Conservation (phyloP, 2,888 invertebrate genomes). For the Sarcophaga caerulescens region DNA sequence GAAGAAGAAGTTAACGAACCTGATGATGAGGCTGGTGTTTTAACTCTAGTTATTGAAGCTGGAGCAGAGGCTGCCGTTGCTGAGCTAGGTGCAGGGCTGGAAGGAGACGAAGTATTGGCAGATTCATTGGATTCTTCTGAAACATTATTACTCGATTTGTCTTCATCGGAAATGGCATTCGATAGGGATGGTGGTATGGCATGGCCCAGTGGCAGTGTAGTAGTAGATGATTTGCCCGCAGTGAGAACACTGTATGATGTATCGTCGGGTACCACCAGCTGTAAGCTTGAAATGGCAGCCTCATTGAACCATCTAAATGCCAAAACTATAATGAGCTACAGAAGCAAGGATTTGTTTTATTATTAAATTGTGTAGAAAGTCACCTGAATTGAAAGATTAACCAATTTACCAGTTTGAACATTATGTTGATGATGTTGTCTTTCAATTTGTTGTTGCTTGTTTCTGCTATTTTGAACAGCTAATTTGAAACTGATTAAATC, state of each 20-base stretch:
- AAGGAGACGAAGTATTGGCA: constrained; percentile 62
- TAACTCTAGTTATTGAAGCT: constrained; percentile 42
- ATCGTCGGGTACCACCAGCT: constrained; percentile 56
- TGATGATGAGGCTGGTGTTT: constrained; percentile 15
- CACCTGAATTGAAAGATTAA: too few species aligned
- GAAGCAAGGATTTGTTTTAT: constrained; percentile 31
- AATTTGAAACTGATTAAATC: constrained; percentile 58
- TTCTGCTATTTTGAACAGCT: constrained; percentile 48
- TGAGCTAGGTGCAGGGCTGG: background rate
- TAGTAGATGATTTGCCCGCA: constrained; percentile 47
- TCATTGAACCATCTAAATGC: constrained; percentile 64
- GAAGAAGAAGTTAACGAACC: constrained; percentile 18
- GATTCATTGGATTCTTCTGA: constrained; percentile 65
- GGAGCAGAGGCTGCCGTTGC: constrained; percentile 35
- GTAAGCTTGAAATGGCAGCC: constrained; percentile 70
- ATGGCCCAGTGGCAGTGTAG: constrained; percentile 22
- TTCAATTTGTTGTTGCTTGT: constrained; percentile 4
- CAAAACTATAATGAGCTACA: constrained; percentile 60
- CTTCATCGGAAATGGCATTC: constrained; percentile 63
- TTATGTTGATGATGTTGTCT: background rate
- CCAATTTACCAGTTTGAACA: constrained; percentile 74
- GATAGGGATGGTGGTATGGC: constrained; percentile 48
- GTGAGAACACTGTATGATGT: constrained; percentile 47
- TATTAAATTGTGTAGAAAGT: background rate
- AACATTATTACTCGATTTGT: constrained; percentile 54